These are phyloP conservation scores for Aleadryas rufinucha DNA, from an alignment of 2,113 vertebrate genomes.

Conservation along the genomic window DNA sequence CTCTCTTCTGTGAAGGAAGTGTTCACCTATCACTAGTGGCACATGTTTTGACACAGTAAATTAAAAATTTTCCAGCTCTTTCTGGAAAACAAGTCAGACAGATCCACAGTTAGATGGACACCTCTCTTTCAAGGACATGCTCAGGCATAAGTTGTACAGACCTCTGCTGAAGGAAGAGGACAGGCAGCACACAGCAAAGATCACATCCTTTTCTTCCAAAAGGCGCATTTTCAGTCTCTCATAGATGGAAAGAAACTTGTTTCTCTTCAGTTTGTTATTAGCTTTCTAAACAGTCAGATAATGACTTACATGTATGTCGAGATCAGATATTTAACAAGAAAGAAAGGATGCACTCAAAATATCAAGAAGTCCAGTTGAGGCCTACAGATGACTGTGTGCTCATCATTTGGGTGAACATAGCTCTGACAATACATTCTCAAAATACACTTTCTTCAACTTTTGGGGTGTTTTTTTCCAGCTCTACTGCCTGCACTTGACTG, in stretches of 20 bases:
- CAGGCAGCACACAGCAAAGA: background rate
- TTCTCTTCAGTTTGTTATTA: background rate
- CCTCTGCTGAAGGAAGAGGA: background rate
- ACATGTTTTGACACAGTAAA: background rate
- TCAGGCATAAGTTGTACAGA: background rate
- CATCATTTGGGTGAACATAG: background rate
- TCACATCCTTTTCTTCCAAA: background rate
- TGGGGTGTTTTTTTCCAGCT: background rate
- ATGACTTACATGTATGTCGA: background rate
- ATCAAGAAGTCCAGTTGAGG: background rate
- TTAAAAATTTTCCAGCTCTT: background rate
- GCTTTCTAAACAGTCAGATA: background rate
- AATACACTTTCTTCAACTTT: background rate
- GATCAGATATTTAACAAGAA: background rate
- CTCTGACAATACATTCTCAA: background rate
- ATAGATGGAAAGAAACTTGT: background rate
- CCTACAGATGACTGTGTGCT: background rate
- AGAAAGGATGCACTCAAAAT: background rate
- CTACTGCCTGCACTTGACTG: background rate
- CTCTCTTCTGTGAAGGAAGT: background rate
- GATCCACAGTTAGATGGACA: accelerated
- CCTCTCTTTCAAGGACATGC: background rate
- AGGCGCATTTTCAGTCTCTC: background rate
- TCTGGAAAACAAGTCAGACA: background rate
- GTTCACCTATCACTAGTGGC: background rate